A percentile compares a stretch with the other conserved stretches of the same genome.
These are phyloP conservation scores for Orientallactaga sibirica DNA, from an alignment of 2,797 vertebrate species.

Conservation along the genomic window DNA sequence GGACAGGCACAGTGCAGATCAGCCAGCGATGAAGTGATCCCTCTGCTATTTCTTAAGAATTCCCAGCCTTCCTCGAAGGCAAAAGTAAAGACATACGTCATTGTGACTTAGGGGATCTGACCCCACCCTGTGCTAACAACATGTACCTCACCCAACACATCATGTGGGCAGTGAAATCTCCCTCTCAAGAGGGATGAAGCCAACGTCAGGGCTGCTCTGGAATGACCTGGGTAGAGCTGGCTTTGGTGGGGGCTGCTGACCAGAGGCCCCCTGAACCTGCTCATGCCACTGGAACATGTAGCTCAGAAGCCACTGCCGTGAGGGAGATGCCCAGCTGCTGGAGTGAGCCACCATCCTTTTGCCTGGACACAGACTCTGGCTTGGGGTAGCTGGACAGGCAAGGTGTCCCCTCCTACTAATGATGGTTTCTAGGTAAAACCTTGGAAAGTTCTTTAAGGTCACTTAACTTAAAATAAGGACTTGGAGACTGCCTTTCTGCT, in stretches of 20 bases:
- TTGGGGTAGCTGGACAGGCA: rapidly evolving
- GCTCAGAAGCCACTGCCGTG: slow-evolving; percentile 3
- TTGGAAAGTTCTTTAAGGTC: neutral
- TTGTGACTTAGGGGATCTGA: neutral
- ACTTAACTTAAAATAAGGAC: neutral
- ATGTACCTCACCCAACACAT: neutral
- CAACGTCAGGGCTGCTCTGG: too few species aligned
- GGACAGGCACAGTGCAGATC: neutral
- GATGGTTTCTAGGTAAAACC: neutral
- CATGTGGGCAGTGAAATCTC: neutral
- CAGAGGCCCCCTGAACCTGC: neutral
- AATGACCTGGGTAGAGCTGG: neutral
- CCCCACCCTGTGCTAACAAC: neutral
- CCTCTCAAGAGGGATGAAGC: neutral
- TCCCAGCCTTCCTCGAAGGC: neutral
- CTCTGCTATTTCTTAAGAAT: neutral
- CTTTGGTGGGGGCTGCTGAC: neutral
- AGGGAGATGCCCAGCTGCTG: neutral
- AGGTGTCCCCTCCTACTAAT: rapidly evolving
- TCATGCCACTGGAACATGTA: neutral
- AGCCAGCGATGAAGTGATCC: neutral
- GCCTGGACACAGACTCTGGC: neutral
- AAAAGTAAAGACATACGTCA: too few species aligned
- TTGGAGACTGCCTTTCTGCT: too few species aligned
- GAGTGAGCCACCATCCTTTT: neutral